A percentile compares a stretch with the other conserved stretches of the same genome.
phyloP scores from a whole-genome alignment of 1,140 invertebrate species.

The Vollenhovia emeryi region DNA sequence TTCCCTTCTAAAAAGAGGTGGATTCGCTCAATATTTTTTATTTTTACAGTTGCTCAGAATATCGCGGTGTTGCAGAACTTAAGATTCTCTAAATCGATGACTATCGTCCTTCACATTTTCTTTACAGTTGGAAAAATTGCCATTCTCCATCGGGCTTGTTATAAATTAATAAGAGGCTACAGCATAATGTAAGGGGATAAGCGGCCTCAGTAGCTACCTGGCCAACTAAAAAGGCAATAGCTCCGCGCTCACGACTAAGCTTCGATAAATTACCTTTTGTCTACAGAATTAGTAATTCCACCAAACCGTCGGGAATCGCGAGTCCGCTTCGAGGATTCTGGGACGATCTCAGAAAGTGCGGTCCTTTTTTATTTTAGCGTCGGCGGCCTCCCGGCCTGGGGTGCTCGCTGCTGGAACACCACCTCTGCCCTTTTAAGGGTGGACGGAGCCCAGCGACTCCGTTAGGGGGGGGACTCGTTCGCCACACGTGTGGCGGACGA shows the following conservation, averaged over 20 bases:
- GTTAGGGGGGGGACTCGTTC: too few relatives aligned
- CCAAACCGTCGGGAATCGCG: slow-evolving; percentile 30
- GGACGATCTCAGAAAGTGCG: slow-evolving; percentile 42
- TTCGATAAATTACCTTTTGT: slow-evolving; percentile 73
- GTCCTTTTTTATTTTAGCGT: too few relatives aligned
- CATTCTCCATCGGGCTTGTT: slow-evolving; percentile 7
- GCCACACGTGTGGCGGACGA: too few relatives aligned
- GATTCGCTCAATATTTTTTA: too few relatives aligned
- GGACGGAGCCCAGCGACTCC: too few relatives aligned
- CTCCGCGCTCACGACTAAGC: slow-evolving; percentile 11
- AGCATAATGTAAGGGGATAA: slow-evolving; percentile 42
- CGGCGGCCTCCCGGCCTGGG: too few relatives aligned
- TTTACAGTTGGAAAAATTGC: slow-evolving; percentile 7
- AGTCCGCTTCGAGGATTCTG: slow-evolving; percentile 38
- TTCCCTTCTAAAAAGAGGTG: background rate
- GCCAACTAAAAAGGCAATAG: slow-evolving; percentile 44
- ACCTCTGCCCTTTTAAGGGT: too few relatives aligned
- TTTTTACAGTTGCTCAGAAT: background rate
- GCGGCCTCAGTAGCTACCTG: slow-evolving; percentile 18
- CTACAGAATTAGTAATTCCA: slow-evolving; percentile 64
- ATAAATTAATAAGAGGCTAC: slow-evolving; percentile 60
- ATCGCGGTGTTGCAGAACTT: background rate
- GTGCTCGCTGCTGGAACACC: too few relatives aligned
- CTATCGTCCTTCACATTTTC: background rate
- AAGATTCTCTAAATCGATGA: background rate